Evolutionary conservation across 2,797 vertebrate species (phyloP).

Genomic region (Sternarchorhynchus goeldii): DNA sequence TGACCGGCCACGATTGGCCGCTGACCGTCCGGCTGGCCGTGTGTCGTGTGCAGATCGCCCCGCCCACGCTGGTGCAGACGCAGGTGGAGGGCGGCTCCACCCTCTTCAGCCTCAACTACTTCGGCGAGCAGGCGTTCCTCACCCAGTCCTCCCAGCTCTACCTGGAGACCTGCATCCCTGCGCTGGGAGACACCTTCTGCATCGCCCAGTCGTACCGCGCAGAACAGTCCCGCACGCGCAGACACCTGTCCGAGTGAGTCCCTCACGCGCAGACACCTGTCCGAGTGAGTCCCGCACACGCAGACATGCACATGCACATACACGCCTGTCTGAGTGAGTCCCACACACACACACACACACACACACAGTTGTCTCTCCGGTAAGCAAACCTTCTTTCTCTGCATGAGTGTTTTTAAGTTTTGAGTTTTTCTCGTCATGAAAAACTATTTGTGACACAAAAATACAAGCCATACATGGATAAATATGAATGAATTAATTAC

Average conservation of each 20-base stretch:
- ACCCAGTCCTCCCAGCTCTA: constrained; percentile 77
- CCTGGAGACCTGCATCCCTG: constrained; percentile 94
- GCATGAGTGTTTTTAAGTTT: too few species aligned
- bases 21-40: too few species aligned
- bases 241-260: constrained; percentile 79
- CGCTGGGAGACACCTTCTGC: constrained; percentile 90
- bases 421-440: too few species aligned
- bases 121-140: too few species aligned
- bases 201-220: constrained; percentile 93
- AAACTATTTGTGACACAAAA: too few species aligned
- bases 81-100: constrained; percentile 81
- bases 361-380: too few species aligned
- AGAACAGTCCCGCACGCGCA: constrained; percentile 82
- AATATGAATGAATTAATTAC: too few species aligned
- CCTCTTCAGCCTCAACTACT: too few species aligned
- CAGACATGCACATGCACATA: not conserved
- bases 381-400: too few species aligned
- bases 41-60: constrained; percentile 76
- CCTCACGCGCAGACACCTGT: constrained; percentile 19
- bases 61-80: constrained; percentile 93
- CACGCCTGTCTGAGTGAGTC: constrained; percentile 6
- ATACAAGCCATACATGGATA: too few species aligned
- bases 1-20: too few species aligned
- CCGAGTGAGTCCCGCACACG: constrained; percentile 77
- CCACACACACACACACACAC: constrained; percentile 85